Evolutionary conservation across 1,140 invertebrate genomes (phyloP), one percentile per base, ranked within the genome.

Genomic region (Camponotus floridanus): DNA sequence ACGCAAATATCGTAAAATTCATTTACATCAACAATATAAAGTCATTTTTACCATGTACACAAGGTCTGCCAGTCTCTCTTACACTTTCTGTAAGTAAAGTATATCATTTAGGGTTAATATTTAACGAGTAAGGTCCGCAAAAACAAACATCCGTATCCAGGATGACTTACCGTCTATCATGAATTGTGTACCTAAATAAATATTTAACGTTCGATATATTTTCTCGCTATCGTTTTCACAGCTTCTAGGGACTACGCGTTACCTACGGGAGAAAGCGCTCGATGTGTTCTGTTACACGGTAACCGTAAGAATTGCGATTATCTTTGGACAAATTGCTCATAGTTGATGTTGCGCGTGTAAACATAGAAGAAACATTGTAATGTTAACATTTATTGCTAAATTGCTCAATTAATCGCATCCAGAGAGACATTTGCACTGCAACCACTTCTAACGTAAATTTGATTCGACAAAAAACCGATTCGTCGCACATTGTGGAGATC

Each of bases 111-210:
- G 39, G 39, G 21, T 85, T 71, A 85, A 89, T 64, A 74, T 61
- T 80, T 15, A 79, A 70, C 48, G 36, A 57, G 59, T 21, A 79
- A 57, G 57, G 26, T 64, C 45, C 48, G 85, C 76, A 86, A 57
- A 80, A 88, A 74, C 73, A 84, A 90, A 90, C 86, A 80, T 87
- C 89, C 89, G 88, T 83, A 65, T 86, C 86, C 86, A 84, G 61
- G 85, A 90, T 87, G 57, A 76, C 73, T 87, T 88, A 83, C 33
- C n/a, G 39, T 7, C 68, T 83, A 81, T 71, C 51, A 13, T 73
- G 13, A 83, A 61, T 83, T 26, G 65, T 42, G 65, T 84, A 31
- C 51, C 59, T 86, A 86, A 86, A 83, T 86, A 81, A 86, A 86
- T 85, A 73, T 67, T 26, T 67, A 79, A 79, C 51, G 31, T 78